Conservation (phyloP, 2,797 vertebrate genomes). For the Morus bassanus region DNA sequence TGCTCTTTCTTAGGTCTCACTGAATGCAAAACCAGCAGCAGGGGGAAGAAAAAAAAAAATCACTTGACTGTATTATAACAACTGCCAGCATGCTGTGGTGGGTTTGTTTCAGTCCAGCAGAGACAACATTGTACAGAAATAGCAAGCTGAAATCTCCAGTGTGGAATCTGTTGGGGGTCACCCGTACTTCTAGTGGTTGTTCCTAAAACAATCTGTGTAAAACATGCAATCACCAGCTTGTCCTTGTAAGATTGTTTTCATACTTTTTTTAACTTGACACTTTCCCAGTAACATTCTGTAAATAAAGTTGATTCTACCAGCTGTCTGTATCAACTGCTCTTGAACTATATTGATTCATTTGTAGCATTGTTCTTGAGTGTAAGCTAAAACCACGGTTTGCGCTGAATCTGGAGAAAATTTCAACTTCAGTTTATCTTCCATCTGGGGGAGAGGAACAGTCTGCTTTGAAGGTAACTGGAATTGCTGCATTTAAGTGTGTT, state of each 20-base stretch:
- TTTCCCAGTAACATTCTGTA: slow-evolving; percentile 68
- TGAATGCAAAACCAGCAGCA: slow-evolving; percentile 63
- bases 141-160: neutral
- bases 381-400: neutral
- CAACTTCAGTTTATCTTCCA: rapidly evolving
- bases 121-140: slow-evolving; percentile 30
- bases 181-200: slow-evolving; percentile 1
- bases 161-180: slow-evolving; percentile 11
- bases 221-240: slow-evolving; percentile 61
- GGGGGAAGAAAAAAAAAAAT: neutral
- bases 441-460: neutral
- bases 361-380: neutral
- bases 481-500: neutral
- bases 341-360: neutral
- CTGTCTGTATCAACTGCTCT: slow-evolving; percentile 27
- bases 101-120: slow-evolving; percentile 45
- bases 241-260: slow-evolving; percentile 68
- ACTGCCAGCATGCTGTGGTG: slow-evolving; percentile 21
- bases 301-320: slow-evolving; percentile 74
- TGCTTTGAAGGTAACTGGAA: neutral
- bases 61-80: neutral
- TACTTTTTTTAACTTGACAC: slow-evolving; percentile 70
- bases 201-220: slow-evolving; percentile 52
- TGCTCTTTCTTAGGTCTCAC: slow-evolving; percentile 43
- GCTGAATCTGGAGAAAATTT: neutral